Base-by-base conservation (phyloP, 2,888 invertebrate species). In the Agonopterix arenella region DNA sequence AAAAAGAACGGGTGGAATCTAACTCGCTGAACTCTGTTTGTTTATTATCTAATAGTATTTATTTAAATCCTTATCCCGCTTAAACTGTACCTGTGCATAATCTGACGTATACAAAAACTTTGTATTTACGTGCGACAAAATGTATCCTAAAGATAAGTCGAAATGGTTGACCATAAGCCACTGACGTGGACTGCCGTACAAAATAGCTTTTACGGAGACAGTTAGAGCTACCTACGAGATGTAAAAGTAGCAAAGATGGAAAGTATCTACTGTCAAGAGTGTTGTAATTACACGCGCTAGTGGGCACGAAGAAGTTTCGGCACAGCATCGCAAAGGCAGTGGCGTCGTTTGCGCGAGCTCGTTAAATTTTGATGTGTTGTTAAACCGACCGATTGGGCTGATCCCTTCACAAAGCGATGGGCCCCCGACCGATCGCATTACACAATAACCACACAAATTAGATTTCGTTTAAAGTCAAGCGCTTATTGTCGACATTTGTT, bases 401-500 rank as follows among this genome's bases (percentile, higher is more conserved):
- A 80, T 78, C 73, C 73, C 62, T 57, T 60, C 62, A 73, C 69
- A 78, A 80, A 77, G 73, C 73, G 70, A 72, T 70, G 69, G 64
- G 63, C 60, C 66, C 68, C 73, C 61, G 66, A 67, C 70, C 64
- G 78, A 79, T 84, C 84, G 68, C 76, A 77, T 86, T 84, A 84
- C 85, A 89, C 86, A 88, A 88, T 86, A 84, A 86, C 83, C 78
- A 70, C 78, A 83, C 84, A 88, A 88, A 88, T 89, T 88, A 88
- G 86, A 89, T 89, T 88, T 84, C 80, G 80, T 78, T 81, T 76
- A 82, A 84, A 89, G 89, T 89, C 86, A 86, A 85, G 79, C 84
- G 77, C 76, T 83, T 73, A 82, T 84, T 84, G 85, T 85, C 74
- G 74, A 76, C 64, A 73, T 76, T 61, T 81, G 79, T 84, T 86